Evolutionary conservation across 2,888 invertebrate genomes (phyloP), one percentile per base, ranked within the genome.

Genomic region (Galerucella calmariensis): DNA sequence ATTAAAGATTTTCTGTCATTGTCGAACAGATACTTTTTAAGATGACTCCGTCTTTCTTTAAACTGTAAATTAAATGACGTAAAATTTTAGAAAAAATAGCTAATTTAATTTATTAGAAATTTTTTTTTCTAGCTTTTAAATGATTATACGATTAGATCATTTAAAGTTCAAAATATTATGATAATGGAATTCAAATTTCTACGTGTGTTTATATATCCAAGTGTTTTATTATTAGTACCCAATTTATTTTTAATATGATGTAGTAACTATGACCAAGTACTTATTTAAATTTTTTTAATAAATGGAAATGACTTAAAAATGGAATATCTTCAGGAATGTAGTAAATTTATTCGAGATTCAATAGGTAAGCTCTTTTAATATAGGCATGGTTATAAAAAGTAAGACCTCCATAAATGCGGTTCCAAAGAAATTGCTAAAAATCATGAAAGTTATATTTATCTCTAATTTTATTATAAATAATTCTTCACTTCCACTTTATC

Each of bases 331-430:
- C 56, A 73, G 56, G 65, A 75, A 20, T 75, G 12, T 24, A 27
- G 62, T 14, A 51, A 62, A 63, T 56, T 74, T 67, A 58, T 76
- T n/a, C 59, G 67, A 66, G 71, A 76, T 67, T 74, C 66, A 67
- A 48, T 76, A 27, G 76, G 76, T 76, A 74, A 76, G 76, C 16
- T 53, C 63, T 58, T 62, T 35, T 53, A 67, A 35, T 5, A 35
- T 4, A 35, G 5, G 6, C 5, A 5, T 5, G 35, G 6, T 66
- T 61, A 11, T 61, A 61, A 61, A 24, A 16, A 61, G 5, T 62
- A 62, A 10, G 11, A 11, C 20, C 35, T 35, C 35, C 35, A 35
- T 35, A 20, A 35, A 35, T 35, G 35, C 35, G 35, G 35, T 35
- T 3, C 5, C 5, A 41, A 41, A 41, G 8, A 41, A 41, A 9